Conservation (phyloP, 2,113 vertebrate genomes). For the Sigmodon hispidus region DNA sequence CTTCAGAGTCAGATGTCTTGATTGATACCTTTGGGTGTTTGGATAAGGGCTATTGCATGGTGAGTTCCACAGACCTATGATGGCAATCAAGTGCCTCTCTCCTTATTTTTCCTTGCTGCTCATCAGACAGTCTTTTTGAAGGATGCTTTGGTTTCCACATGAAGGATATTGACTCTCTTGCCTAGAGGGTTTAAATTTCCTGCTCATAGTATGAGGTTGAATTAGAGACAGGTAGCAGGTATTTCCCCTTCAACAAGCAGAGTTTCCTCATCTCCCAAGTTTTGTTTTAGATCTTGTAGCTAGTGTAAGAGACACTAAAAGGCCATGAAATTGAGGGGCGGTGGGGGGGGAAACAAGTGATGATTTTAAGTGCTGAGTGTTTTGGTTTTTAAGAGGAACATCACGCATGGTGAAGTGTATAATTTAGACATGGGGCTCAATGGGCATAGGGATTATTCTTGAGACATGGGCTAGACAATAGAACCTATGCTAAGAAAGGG, state of each 20-base stretch:
- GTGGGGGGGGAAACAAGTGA: too few species aligned
- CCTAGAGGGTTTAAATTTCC: background rate
- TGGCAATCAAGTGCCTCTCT: background rate
- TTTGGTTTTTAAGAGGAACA: background rate
- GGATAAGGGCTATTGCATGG: background rate
- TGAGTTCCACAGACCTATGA: background rate
- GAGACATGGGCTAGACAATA: background rate
- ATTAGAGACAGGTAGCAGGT: background rate
- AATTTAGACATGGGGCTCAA: background rate
- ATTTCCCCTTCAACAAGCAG: background rate
- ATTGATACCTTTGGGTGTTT: background rate
- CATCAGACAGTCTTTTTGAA: background rate
- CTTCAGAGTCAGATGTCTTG: background rate
- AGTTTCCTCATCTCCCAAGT: background rate
- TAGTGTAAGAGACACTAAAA: background rate
- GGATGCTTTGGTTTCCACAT: background rate
- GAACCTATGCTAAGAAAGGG: background rate
- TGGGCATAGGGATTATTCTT: background rate
- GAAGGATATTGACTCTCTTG: background rate
- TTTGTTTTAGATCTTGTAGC: background rate
- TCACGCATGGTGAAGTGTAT: background rate
- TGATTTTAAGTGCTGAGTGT: background rate
- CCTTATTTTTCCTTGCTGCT: background rate
- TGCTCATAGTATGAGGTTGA: background rate
- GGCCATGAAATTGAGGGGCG: background rate